Percentiles rank a stretch among this genome's conserved stretches.
These are phyloP conservation scores for Hyaena hyaena DNA, from an alignment of 2,113 vertebrate genomes.

Conservation along the genomic window DNA sequence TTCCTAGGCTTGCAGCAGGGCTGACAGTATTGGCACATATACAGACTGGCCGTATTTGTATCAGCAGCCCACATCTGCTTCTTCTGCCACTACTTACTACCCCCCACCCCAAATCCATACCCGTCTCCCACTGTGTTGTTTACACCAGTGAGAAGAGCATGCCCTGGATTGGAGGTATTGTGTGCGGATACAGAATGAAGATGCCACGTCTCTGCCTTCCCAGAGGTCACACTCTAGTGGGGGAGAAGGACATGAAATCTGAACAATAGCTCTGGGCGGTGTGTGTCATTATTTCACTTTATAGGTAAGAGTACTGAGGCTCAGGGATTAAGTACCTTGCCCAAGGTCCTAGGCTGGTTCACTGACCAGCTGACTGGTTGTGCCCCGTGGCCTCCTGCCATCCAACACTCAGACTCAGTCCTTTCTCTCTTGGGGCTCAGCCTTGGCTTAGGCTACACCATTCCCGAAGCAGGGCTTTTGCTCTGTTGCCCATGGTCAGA, in stretches of 20 bases:
- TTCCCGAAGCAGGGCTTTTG: not conserved
- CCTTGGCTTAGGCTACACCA: not conserved
- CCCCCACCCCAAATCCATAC: not conserved
- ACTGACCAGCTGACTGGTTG: not conserved
- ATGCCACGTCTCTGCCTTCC: not conserved
- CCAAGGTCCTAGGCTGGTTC: not conserved
- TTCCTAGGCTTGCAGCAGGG: not conserved
- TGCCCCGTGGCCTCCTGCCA: not conserved
- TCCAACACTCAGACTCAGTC: not conserved
- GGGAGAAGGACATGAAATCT: not conserved
- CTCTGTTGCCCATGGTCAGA: not conserved
- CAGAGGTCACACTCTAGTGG: not conserved
- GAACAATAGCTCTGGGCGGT: not conserved
- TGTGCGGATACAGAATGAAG: too few species aligned
- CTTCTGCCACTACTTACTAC: too few species aligned
- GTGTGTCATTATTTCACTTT: not conserved
- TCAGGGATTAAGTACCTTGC: not conserved
- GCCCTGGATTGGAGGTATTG: not conserved
- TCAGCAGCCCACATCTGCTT: not conserved
- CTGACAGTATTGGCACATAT: rapidly evolving
- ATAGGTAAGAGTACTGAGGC: not conserved
- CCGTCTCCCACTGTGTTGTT: not conserved
- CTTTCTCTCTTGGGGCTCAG: not conserved
- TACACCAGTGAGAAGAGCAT: not conserved
- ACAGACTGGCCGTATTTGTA: not conserved